Conservation (phyloP, 2,888 invertebrate species). For the Synergus laeviventris region DNA sequence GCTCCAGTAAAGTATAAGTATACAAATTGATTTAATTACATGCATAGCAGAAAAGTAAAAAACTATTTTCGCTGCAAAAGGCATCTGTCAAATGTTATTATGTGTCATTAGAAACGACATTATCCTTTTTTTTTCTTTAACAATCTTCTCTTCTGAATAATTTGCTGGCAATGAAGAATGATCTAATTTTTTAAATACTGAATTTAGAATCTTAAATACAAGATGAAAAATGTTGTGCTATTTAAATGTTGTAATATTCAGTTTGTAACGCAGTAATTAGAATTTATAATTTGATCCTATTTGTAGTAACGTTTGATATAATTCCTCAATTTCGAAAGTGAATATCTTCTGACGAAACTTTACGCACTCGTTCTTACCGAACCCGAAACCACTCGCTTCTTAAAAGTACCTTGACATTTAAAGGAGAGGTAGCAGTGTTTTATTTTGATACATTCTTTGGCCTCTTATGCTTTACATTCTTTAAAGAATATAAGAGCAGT, state of each 20-base stretch:
- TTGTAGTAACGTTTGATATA: not conserved
- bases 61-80: not conserved
- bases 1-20: not conserved
- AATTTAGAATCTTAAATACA: not conserved
- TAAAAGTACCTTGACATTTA: conserved; percentile 37
- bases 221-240: too few species aligned
- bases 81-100: not conserved
- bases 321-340: not conserved
- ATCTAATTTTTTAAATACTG: not conserved
- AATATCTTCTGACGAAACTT: conserved; percentile 5
- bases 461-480: conserved; percentile 9
- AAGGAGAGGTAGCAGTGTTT: conserved; percentile 11
- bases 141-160: too few species aligned
- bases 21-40: not conserved
- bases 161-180: not conserved
- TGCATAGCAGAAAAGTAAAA: not conserved
- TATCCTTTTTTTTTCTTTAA: not conserved
- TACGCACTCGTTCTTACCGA: not conserved
- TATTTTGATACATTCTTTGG: conserved; percentile 24
- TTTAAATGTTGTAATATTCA: too few species aligned
- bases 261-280: not conserved
- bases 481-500: not conserved
- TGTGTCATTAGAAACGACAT: not conserved
- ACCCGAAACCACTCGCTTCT: not conserved
- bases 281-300: not conserved